Base-by-base conservation (phyloP, 2,888 invertebrate genomes). In the Lacanobia oleracea region DNA sequence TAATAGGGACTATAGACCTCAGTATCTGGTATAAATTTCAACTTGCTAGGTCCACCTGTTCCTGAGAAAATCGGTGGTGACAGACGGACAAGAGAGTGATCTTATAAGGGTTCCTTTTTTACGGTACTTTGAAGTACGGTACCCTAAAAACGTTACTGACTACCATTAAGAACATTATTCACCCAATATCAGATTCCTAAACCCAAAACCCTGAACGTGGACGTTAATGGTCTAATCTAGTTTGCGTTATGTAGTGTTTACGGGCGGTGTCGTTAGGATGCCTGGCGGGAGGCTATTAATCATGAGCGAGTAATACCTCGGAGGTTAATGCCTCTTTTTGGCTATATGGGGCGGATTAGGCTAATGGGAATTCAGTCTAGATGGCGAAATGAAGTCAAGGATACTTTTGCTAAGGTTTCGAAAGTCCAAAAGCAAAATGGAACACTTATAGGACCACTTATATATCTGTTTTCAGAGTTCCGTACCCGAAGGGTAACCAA, bases 171-270 rank as follows among this genome's bases (percentile, higher is more conserved):
- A 37, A n/a, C 57, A 57, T 57, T 57, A 57, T 1, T 57, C 57
- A 37, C n/a, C 6, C 2, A n/a, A 57, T 57, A 57, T 37, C 57
- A 37, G 37, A 57, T 57, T n/a, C 57, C 57, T n/a, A 56, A 56
- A 56, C 56, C 56, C 12, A 37, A 37, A 37, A 37, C 37, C 57
- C 37, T 37, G 57, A 33, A 40, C 59, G 59, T 14, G 57, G n/a
- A 10, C 7, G 18, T 37, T 37, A 59, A 59, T 21, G 37, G n/a
- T 21, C 4, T 59, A 21, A 40, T 40, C 40, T 21, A 59, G 59
- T 59, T 59, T 14, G n/a, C 37, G 21, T 59, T 59, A 59, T 59
- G 59, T 21, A 21, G 21, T 59, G 59, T 59, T 59, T 59, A 59
- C 40, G 8, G 21, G 59, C 21, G 14, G 16, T 12, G 40, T 59